Base-by-base conservation (phyloP, 2,797 vertebrate genomes). In the Phrynocephalus vlangalii region DNA sequence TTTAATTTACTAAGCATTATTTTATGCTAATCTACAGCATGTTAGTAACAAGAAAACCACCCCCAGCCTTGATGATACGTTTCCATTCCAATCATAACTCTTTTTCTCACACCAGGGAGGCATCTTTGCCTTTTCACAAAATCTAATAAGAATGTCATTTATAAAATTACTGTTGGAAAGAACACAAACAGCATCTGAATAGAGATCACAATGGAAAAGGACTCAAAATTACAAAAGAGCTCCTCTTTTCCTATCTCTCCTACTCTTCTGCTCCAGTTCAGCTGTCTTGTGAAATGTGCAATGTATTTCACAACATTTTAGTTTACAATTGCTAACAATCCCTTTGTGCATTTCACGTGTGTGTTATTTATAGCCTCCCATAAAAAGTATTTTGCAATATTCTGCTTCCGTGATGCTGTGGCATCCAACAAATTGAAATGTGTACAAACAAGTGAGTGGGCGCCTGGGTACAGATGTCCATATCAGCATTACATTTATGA, bases 201-300 rank as follows among this genome's bases (percentile, higher is more conserved):
- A 94, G 82, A 95, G 92, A 94, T 88, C 76, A 50, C 88, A 91
- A 88, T 93, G 87, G 94, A 94, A 96, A 96, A 96, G 94, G 87
- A 92, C 88, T 96, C 93, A 94, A 94, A 95, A 95, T 91, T 93
- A 89, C 90, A 87, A 75, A 92, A 86, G n/a, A 66, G 66, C 77
- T 85, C 87, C 52, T 83, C 50, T 5, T 0, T 0, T 90, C 28
- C 30, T 4, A 78, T 66, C n/a, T 67, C 5, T 77, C 7, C 44
- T 82, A 5, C 67, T 28, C 1, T 13, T 79, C 63, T 71, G 72
- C 90, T 89, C 7, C 48, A 75, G 89, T 85, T 73, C 22, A 77
- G 63, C 88, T 90, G 79, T 7, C 24, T 85, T 79, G 87, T 68
- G 91, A 86, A 90, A 78, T 6, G 0, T 1, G 2, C 70, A 44